Evolutionary conservation across 2,797 vertebrate genomes (phyloP), one percentile per base, ranked within the genome.

Genomic region (Premnoplex brunnescens): DNA sequence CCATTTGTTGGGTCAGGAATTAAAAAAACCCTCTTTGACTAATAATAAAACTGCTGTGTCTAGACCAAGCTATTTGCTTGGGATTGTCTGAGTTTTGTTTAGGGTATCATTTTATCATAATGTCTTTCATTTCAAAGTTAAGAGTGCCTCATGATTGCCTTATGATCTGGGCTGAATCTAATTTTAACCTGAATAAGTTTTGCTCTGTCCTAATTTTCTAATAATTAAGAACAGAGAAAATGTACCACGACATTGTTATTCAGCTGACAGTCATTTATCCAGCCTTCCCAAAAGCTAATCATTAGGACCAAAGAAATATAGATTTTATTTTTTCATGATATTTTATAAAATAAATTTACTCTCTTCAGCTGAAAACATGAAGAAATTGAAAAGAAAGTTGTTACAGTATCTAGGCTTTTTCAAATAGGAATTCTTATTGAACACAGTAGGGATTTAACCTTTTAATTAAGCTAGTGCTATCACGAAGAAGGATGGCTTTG

Each of bases 221-320:
- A 94, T 97, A 98, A 98, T 98, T 97, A 97, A 96, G 97, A 98
- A 96, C 97, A 97, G 95, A 97, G 96, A 97, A 98, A 97, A 96
- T 84, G 89, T 94, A 97, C 91, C 79, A 67, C 79, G 95, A 96
- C 95, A 95, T 78, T 88, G 91, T 95, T 93, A 90, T 87, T 90
- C 56, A 64, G 27, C 73, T 93, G 85, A 63, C 96, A 97, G 96
- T 95, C 96, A 96, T 92, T 96, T 97, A 88, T 89, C 60, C 59
- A 94, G 93, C 75, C 93, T 88, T 96, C 93, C 91, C 84, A 58
- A 90, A 85, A 88, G 26, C 23, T 39, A 27, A 20, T 9, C 4
- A 0, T 87, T 75, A 66, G 94, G 68, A 92, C 85, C 60, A 60
- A 20, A 95, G 64, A 69, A 94, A 93, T 91, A 79, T 52, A 84